Percentiles rank a stretch among this genome's conserved stretches.
Evolutionary conservation across 2,888 invertebrate species (phyloP).

Genomic region (Aphidius colemani): DNA sequence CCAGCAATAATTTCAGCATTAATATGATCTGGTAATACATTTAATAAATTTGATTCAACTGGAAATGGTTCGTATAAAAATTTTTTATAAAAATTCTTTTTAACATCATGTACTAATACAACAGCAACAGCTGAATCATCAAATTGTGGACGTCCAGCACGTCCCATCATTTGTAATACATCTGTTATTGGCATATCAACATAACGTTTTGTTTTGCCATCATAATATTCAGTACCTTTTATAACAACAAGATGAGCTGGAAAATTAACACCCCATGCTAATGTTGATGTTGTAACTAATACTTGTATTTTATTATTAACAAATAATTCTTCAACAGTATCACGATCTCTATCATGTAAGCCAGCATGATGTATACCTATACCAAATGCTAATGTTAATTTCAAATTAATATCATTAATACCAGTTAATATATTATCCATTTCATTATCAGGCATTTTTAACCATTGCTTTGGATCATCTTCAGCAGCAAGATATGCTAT

Average conservation of each 20-base stretch:
- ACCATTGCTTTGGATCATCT: slow-evolving; percentile 92
- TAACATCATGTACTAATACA: slow-evolving; percentile 91
- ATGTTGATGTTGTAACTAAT: slow-evolving; percentile 92
- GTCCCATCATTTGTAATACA: slow-evolving; percentile 99
- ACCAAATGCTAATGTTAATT: slow-evolving; percentile 92
- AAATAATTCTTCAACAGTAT: slow-evolving; percentile 90
- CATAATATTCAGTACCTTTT: slow-evolving; percentile 98
- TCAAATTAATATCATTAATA: slow-evolving; percentile 86
- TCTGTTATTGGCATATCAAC: slow-evolving; percentile 99
- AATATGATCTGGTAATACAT: slow-evolving; percentile 92
- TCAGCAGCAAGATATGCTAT: slow-evolving; percentile 90
- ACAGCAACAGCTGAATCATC: slow-evolving; percentile 91
- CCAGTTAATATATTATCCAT: slow-evolving; percentile 75
- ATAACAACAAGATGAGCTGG: slow-evolving; percentile 98
- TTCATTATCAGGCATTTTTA: slow-evolving; percentile 83
- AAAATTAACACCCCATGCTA: slow-evolving; percentile 99
- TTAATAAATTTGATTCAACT: slow-evolving; percentile 92
- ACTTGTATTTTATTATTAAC: slow-evolving; percentile 95
- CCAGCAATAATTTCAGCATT: slow-evolving; percentile 97
- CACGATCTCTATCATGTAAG: slow-evolving; percentile 88
- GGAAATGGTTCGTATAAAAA: slow-evolving; percentile 99
- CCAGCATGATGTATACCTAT: slow-evolving; percentile 99
- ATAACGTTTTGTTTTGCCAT: slow-evolving; percentile 94
- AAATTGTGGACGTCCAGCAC: slow-evolving; percentile 97
- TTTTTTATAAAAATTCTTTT: slow-evolving; percentile 98